phyloP scores from a whole-genome alignment of 2,888 invertebrate genomes.

The Ligdia adustata region DNA sequence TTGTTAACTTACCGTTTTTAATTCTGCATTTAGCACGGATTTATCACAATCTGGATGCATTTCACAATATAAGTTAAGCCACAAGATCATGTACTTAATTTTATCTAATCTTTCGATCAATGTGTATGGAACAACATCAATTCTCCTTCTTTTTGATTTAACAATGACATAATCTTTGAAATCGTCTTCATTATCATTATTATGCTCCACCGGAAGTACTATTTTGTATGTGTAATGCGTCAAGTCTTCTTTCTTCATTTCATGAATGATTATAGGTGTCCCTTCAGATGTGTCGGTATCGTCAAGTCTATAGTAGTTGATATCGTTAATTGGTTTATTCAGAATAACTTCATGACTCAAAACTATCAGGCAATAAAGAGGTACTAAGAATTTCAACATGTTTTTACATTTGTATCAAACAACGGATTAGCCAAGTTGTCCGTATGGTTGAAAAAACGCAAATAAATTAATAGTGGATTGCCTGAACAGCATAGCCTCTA shows the following conservation, averaged over 20 bases:
- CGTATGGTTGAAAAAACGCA: constrained; percentile 22
- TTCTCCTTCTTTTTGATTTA: constrained; percentile 41
- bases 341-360: constrained; percentile 34
- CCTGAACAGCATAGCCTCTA: constrained; percentile 33
- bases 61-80: constrained; percentile 54
- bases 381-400: constrained; percentile 28
- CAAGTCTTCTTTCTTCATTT: constrained; percentile 33
- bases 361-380: constrained; percentile 25
- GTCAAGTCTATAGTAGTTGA: constrained; percentile 41
- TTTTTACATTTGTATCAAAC: not conserved
- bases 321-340: constrained; percentile 22
- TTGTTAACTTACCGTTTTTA: constrained; percentile 48
- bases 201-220: constrained; percentile 33
- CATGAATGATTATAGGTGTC: constrained; percentile 34
- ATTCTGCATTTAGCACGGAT: constrained; percentile 47
- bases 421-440: constrained; percentile 6
- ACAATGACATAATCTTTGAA: constrained; percentile 45
- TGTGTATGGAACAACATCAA: constrained; percentile 41
- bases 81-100: constrained; percentile 50
- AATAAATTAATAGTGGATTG: constrained; percentile 34
- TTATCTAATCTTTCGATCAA: constrained; percentile 43
- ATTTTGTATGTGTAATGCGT: constrained; percentile 39
- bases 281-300: constrained; percentile 33
- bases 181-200: constrained; percentile 32
- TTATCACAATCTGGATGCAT: constrained; percentile 54